Conservation (phyloP, 2,113 vertebrate genomes). For the Phylloscopus trochilus region DNA sequence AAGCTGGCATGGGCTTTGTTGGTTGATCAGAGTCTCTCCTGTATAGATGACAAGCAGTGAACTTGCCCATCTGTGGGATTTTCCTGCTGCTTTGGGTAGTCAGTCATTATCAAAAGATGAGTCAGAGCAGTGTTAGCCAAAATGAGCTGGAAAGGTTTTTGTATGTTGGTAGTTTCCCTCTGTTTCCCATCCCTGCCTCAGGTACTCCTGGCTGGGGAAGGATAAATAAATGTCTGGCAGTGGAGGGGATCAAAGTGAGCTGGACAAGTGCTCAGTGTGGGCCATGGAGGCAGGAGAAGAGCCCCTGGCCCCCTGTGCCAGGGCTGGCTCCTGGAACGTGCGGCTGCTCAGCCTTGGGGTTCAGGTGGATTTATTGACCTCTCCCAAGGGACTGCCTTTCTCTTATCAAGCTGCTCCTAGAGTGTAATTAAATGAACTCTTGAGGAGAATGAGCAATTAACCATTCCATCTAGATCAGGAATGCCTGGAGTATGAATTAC, state of each 20-base stretch:
- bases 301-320: neutral
- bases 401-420: conserved; percentile 56
- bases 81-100: neutral
- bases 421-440: conserved; percentile 61
- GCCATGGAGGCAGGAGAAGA: neutral
- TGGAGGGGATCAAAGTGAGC: neutral
- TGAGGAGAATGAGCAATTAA: conserved; percentile 64
- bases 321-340: neutral
- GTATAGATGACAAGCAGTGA: neutral
- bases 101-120: neutral
- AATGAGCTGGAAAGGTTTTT: neutral
- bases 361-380: conserved; percentile 32
- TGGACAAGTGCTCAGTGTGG: neutral
- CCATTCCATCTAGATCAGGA: conserved; percentile 38
- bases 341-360: neutral
- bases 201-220: neutral
- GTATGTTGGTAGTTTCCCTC: neutral
- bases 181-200: neutral
- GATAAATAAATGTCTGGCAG: neutral
- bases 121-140: neutral
- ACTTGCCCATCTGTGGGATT: neutral
- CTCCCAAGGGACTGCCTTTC: conserved; percentile 35
- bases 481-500: conserved; percentile 66
- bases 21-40: neutral
- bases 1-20: neutral